Evolutionary conservation across 2,888 invertebrate genomes (phyloP).

Genomic region (Dicyrtoma fusca): DNA sequence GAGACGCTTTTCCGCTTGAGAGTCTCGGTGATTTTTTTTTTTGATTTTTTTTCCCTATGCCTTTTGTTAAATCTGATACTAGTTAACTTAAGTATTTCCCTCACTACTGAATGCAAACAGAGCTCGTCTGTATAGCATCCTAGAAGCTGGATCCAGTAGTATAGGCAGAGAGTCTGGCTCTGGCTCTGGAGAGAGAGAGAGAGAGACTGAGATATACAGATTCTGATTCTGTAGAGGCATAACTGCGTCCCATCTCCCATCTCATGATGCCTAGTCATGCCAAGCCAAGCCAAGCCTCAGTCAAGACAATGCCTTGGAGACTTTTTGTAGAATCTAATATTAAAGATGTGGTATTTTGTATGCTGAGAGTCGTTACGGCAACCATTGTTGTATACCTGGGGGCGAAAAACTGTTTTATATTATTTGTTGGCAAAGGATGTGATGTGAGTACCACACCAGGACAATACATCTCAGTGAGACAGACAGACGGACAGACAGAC

Average conservation of each 20-base stretch:
- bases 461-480: no score
- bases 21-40: neutral
- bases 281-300: slow-evolving; percentile 1
- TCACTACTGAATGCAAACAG: neutral
- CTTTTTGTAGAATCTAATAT: slow-evolving; percentile 34
- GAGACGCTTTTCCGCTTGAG: slow-evolving; percentile 11
- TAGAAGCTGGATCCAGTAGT: no score
- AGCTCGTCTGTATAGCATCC: no score
- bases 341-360: slow-evolving; percentile 40
- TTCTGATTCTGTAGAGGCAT: neutral
- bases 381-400: slow-evolving; percentile 37
- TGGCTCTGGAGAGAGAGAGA: slow-evolving; percentile 13
- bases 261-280: neutral
- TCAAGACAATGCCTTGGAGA: slow-evolving; percentile 23
- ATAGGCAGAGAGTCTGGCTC: neutral
- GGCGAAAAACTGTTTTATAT: slow-evolving; percentile 35
- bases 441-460: neutral
- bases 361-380: slow-evolving; percentile 32
- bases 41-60: no score
- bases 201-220: slow-evolving; percentile 14
- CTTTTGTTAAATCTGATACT: slow-evolving; percentile 31
- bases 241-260: neutral
- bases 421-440: slow-evolving; percentile 6
- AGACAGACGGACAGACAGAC: neutral
- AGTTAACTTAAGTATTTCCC: slow-evolving; percentile 28